A percentile compares a stretch with the other conserved stretches of the same genome.
phyloP scores from a whole-genome alignment of 2,113 vertebrate genomes.

The Gallinago paraguaiae region DNA sequence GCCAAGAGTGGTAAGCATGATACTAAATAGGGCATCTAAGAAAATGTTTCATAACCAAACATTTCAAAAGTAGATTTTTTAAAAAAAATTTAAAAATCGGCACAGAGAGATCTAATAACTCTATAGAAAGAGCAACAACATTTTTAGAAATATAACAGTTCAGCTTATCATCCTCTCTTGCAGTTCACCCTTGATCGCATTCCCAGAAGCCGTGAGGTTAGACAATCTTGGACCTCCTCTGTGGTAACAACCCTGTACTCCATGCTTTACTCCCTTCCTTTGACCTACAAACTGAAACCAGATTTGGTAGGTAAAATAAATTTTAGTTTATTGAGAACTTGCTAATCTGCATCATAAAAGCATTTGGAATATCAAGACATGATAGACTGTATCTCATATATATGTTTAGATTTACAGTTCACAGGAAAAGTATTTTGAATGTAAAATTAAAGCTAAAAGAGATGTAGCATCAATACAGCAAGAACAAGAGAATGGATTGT shows the following conservation, averaged over 20 bases:
- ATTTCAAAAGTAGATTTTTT: not conserved
- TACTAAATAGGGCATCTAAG: not conserved
- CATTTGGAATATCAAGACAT: not conserved
- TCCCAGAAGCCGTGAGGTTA: constrained; percentile 92
- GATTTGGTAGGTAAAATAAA: constrained; percentile 87
- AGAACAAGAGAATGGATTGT: not conserved
- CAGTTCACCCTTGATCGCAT: constrained; percentile 86
- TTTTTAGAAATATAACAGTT: not conserved
- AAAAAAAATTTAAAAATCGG: not conserved
- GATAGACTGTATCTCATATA: not conserved
- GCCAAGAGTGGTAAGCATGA: not conserved
- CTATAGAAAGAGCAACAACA: not conserved
- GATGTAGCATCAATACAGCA: not conserved
- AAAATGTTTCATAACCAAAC: not conserved
- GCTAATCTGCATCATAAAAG: not conserved
- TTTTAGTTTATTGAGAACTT: not conserved
- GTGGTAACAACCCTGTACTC: constrained; percentile 82
- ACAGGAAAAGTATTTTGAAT: not conserved
- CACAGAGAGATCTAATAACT: not conserved
- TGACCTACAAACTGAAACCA: constrained; percentile 85
- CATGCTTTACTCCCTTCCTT: constrained; percentile 79
- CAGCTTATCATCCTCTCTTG: not conserved
- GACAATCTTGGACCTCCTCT: constrained; percentile 88
- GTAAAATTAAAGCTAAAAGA: not conserved
- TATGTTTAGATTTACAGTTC: not conserved